These are phyloP conservation scores for Halichoerus grypus DNA, from an alignment of 2,113 vertebrate species.

Conservation along the genomic window DNA sequence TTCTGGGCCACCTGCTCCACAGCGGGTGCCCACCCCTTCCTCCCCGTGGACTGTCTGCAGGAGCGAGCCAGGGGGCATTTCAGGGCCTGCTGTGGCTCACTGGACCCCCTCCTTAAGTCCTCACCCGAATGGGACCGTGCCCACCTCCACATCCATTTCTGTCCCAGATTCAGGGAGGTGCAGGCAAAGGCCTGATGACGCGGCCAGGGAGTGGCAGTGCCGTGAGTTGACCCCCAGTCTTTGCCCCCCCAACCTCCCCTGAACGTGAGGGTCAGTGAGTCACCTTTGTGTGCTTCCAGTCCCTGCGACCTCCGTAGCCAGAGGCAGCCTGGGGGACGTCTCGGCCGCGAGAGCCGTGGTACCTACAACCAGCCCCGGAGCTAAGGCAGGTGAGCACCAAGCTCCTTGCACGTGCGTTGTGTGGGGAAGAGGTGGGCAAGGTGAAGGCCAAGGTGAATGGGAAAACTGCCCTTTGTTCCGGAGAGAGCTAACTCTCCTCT, in stretches of 20 bases:
- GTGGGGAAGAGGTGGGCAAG: fast-evolving
- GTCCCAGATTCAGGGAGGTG: background rate
- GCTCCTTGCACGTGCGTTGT: fast-evolving
- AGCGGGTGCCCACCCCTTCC: fast-evolving
- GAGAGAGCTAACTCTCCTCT: background rate
- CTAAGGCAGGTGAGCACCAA: fast-evolving
- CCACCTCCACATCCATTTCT: fast-evolving
- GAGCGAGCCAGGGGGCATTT: fast-evolving
- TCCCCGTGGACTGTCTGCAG: fast-evolving
- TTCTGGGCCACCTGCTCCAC: fast-evolving
- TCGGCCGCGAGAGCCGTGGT: fast-evolving
- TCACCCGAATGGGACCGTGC: fast-evolving
- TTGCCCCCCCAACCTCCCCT: too few relatives aligned
- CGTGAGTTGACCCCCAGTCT: background rate
- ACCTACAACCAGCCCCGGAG: too few relatives aligned
- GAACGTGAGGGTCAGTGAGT: background rate
- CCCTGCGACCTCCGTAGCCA: background rate
- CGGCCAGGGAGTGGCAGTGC: too few relatives aligned
- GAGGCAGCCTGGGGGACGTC: background rate
- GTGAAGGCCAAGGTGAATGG: background rate
- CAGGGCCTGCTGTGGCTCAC: fast-evolving
- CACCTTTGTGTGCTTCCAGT: background rate
- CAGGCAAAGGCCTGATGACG: fast-evolving
- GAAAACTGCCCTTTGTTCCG: background rate
- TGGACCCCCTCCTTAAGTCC: fast-evolving